Percentiles rank a stretch among this genome's conserved stretches.
phyloP scores from a whole-genome alignment of 2,797 vertebrate species.

The Sebastes minor region DNA sequence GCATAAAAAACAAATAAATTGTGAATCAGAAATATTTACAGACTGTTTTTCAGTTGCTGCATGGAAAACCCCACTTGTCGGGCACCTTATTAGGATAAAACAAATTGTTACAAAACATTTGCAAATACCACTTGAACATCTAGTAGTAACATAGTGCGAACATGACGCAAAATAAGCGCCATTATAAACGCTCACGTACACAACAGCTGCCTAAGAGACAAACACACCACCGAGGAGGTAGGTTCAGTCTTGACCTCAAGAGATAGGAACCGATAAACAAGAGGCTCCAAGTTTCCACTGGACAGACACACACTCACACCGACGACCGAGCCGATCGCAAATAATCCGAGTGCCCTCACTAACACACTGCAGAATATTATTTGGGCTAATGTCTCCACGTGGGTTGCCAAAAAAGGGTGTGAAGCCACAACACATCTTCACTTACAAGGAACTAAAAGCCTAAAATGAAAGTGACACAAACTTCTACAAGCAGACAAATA shows the following conservation, averaged over 20 bases:
- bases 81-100: background rate
- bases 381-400: constrained; percentile 4
- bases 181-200: background rate
- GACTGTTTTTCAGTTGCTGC: background rate
- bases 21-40: background rate
- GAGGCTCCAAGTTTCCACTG: constrained; percentile 25
- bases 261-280: constrained; percentile 34
- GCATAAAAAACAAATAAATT: background rate
- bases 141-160: background rate
- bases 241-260: constrained; percentile 9
- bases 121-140: constrained; percentile 9
- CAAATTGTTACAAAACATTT: constrained; percentile 28
- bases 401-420: constrained; percentile 32
- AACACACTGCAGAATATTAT: constrained; percentile 24
- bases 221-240: constrained; percentile 19
- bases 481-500: background rate
- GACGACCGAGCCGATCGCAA: constrained; percentile 7
- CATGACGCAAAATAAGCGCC: background rate
- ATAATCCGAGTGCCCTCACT: background rate
- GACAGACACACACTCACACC: constrained; percentile 5
- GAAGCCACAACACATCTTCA: constrained; percentile 35
- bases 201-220: constrained; percentile 19
- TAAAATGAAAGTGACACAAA: constrained; percentile 14
- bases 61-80: background rate
- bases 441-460: constrained; percentile 17